These are phyloP conservation scores for Hydrolagus colliei DNA, from an alignment of 2,797 vertebrate genomes.

Conservation along the genomic window DNA sequence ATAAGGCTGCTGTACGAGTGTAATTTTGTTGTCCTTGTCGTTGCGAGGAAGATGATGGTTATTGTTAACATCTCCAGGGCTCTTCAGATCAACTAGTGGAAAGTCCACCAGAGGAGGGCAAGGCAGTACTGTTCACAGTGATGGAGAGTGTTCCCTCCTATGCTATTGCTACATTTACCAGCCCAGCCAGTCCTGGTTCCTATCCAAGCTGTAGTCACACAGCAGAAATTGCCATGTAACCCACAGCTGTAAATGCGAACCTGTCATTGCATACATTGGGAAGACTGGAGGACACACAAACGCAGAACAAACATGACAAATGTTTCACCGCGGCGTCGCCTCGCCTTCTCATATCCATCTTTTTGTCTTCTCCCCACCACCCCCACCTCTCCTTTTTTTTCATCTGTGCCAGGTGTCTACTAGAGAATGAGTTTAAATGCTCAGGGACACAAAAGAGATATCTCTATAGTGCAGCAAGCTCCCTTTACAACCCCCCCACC, in stretches of 20 bases:
- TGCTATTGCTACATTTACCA: background rate
- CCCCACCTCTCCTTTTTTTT: background rate
- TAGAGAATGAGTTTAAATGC: constrained; percentile 28
- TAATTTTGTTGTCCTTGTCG: background rate
- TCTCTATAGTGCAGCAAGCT: constrained; percentile 29
- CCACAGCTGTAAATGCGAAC: background rate
- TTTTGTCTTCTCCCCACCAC: constrained; percentile 13
- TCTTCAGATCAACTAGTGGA: background rate
- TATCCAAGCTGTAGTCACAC: background rate
- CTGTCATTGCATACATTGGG: background rate
- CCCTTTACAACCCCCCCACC: background rate
- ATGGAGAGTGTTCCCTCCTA: background rate
- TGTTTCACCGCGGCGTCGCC: constrained; percentile 8
- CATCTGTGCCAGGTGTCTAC: constrained; percentile 28
- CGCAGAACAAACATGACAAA: constrained; percentile 9
- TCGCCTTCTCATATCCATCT: constrained; percentile 28
- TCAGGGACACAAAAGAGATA: constrained; percentile 28
- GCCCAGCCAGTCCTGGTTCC: background rate
- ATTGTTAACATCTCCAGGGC: background rate
- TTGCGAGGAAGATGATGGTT: background rate
- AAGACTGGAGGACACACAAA: background rate
- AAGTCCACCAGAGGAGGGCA: background rate
- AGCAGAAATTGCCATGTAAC: background rate
- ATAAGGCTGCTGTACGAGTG: too few species aligned
- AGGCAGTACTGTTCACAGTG: background rate